Base-by-base conservation (phyloP, 1,140 invertebrate species). In the Neuroterus valhalla region DNA sequence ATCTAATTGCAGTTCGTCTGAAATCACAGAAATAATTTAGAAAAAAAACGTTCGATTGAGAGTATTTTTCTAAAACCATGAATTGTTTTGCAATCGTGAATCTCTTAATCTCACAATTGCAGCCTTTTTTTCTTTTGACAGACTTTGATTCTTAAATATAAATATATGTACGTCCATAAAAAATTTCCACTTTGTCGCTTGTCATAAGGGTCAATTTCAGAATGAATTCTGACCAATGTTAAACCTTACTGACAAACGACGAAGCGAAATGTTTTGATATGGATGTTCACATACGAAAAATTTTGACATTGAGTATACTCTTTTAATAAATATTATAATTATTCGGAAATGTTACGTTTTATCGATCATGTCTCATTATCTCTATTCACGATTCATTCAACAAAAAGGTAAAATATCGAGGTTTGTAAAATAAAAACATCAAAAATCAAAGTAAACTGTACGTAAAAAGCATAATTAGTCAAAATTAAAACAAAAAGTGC, bases 11-110 rank as follows among this genome's bases (percentile, higher is more conserved):
- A 62, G 55, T 62, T 62, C 55, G 23, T 62, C 55, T 62, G 55
- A 62, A 62, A 62, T 62, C 55, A 62, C 55, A 62, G 55, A 62
- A 62, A 62, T 62, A 62, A 62, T 62, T 62, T 38, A 62, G 55
- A 62, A 62, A 62, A 62, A 62, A 62, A 31, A 15, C 55, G 26
- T 62, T 15, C 26, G 21, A 62, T 26, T 8, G 26, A 62, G 23
- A 62, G 23, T 62, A 26, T 26, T 62, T 3, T 26, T 62, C 26
- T 55, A 55, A 50, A 21, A 21, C 48, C 19, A 50, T 50, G n/a
- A 50, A 21, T 55, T 31, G 23, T 55, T 21, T 55, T 55, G 21
- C 50, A 21, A 17, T 21, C 4, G 14, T 26, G 23, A 31, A 62
- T 62, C 31, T 38, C 31, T 38, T 1, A 38, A 38, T 8, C n/a